These are phyloP conservation scores for Micromys minutus DNA, from an alignment of 2,113 vertebrate species.

Conservation along the genomic window DNA sequence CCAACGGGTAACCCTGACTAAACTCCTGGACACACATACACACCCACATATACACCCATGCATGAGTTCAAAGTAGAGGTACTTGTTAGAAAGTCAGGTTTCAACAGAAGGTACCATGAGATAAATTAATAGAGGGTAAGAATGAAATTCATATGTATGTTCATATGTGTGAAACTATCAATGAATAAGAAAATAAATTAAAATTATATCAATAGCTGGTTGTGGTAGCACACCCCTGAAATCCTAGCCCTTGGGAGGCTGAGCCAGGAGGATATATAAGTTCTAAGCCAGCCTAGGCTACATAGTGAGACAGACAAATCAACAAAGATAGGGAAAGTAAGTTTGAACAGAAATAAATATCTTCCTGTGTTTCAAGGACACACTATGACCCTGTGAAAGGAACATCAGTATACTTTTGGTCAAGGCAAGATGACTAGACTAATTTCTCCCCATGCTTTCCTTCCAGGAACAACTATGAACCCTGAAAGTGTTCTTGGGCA, in stretches of 20 bases:
- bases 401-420: not conserved
- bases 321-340: not conserved
- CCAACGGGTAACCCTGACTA: not conserved
- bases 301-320: not conserved
- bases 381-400: not conserved
- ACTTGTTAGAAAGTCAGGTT: not conserved
- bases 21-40: not conserved
- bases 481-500: not conserved
- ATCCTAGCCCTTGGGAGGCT: not conserved
- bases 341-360: not conserved
- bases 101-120: not conserved
- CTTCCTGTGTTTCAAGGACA: not conserved
- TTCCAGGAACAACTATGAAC: not conserved
- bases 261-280: not conserved
- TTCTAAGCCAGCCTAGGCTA: not conserved
- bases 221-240: not conserved
- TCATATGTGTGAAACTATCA: not conserved
- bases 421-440: not conserved
- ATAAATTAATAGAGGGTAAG: not conserved
- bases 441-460: not conserved
- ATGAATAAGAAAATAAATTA: not conserved
- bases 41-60: not conserved
- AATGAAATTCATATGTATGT: not conserved
- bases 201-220: not conserved
- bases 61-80: not conserved